Evolutionary conservation across 2,113 vertebrate species (phyloP), one percentile per base, ranked within the genome.

Genomic region (Grammatotria lemairii): DNA sequence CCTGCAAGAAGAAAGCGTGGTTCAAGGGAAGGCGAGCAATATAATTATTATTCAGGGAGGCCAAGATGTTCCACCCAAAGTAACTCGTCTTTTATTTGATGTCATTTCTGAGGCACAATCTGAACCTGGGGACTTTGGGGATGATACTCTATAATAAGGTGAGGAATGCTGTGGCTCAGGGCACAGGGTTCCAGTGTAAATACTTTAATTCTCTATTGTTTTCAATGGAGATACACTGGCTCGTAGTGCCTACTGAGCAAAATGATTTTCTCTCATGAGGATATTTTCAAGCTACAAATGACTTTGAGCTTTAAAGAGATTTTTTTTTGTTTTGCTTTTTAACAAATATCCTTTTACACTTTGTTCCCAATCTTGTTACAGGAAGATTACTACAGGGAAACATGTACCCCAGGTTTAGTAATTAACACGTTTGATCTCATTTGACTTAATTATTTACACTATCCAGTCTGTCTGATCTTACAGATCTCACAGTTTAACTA

Each of bases 21-120:
- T 53, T 70, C 9, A 84, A 85, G 60, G 9, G 47, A 85, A 81
- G 28, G 28, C 73, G 40, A 79, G 80, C 4, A 35, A 23, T 57
- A 12, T 7, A 16, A 81, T 92, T 85, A 87, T 87, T 85, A 86
- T 83, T 90, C 81, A 55, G 53, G 8, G 65, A 73, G 87, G 21
- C 83, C 63, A 79, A 54, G 26, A 81, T 90, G 80, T 91, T 88
- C 14, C 9, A 68, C 60, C 82, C 68, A n/a, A 84, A 86, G 49
- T 81, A 80, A 33, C 58, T 85, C 58, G 16, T 63, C 49, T 53
- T 82, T 55, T 49, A 70, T 85, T 81, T 88, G 16, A 60, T 57
- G 35, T 88, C 49, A 49, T 90, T 40, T 85, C 38, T 55, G 49
- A 65, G 60, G 40, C 42, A 31, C 19, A 4, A 9, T 21, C 11